Evolutionary conservation across 1,140 invertebrate genomes (phyloP).

Genomic region (Eciton burchellii): DNA sequence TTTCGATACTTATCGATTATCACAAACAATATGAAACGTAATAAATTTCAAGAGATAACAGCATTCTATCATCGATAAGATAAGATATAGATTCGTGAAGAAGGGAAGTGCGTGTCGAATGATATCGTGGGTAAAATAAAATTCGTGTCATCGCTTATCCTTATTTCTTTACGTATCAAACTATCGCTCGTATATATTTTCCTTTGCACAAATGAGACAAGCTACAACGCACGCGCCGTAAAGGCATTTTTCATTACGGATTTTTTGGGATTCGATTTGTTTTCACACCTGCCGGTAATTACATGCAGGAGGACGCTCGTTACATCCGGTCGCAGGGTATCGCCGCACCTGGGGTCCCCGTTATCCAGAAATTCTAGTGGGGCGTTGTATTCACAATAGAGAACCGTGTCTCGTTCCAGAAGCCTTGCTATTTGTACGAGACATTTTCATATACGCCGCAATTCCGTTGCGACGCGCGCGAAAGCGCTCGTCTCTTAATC

Average conservation of each 20-base stretch:
- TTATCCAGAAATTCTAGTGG: constrained; percentile 44
- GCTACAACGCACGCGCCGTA: background rate
- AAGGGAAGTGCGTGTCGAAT: background rate
- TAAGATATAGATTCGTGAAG: background rate
- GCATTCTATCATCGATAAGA: background rate
- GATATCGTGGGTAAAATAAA: background rate
- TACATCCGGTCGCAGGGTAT: constrained; percentile 67
- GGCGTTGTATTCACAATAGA: constrained; percentile 8
- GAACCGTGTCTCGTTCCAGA: background rate
- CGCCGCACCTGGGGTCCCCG: constrained; percentile 60
- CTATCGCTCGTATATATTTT: background rate
- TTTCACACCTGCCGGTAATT: constrained; percentile 71
- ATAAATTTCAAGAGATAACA: constrained; percentile 19
- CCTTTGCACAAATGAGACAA: background rate
- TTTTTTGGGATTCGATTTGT: constrained; percentile 31
- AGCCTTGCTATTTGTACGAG: constrained; percentile 8
- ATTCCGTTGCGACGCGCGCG: background rate
- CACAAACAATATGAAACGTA: constrained; percentile 3
- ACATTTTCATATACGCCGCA: constrained; percentile 1
- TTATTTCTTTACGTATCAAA: background rate
- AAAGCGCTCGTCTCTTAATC: constrained; percentile 6
- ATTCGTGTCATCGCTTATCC: background rate
- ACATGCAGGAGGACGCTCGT: constrained; percentile 34
- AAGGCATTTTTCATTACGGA: constrained; percentile 12
- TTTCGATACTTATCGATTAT: constrained; percentile 33